A percentile compares a stretch with the other conserved stretches of the same genome.
phyloP scores from a whole-genome alignment of 2,888 invertebrate species.

The Dorcus hopei region DNA sequence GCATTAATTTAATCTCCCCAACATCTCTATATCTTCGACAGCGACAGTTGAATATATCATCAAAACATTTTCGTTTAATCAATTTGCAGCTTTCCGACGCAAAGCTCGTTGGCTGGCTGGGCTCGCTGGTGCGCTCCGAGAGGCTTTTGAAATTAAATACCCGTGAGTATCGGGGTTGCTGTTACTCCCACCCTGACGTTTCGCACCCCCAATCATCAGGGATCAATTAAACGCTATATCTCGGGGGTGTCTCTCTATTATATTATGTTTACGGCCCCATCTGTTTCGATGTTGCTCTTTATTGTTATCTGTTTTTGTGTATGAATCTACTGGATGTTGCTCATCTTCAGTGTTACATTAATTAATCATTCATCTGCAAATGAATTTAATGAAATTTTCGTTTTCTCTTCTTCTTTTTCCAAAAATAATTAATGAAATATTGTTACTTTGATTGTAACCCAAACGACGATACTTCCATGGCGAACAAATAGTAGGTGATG shows the following conservation, averaged over 20 bases:
- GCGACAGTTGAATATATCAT: too few relatives aligned
- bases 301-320: not conserved
- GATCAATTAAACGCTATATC: constrained; percentile 43
- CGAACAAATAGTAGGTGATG: too few relatives aligned
- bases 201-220: constrained; percentile 46
- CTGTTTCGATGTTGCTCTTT: constrained; percentile 16
- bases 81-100: constrained; percentile 15
- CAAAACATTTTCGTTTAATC: constrained; percentile 7
- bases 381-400: too few relatives aligned
- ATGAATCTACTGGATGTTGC: not conserved
- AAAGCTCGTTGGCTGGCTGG: not conserved
- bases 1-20: too few relatives aligned
- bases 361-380: too few relatives aligned
- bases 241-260: constrained; percentile 25
- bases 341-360: not conserved
- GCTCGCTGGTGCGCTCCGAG: constrained; percentile 1
- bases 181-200: constrained; percentile 35
- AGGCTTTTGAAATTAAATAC: constrained; percentile 41
- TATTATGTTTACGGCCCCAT: constrained; percentile 24
- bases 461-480: too few relatives aligned
- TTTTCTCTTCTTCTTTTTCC: too few relatives aligned
- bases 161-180: constrained; percentile 36
- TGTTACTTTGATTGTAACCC: too few relatives aligned
- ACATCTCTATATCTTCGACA: too few relatives aligned
- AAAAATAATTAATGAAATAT: too few relatives aligned